Evolutionary conservation across 2,888 invertebrate genomes (phyloP).

Genomic region (Portevinia maculata): DNA sequence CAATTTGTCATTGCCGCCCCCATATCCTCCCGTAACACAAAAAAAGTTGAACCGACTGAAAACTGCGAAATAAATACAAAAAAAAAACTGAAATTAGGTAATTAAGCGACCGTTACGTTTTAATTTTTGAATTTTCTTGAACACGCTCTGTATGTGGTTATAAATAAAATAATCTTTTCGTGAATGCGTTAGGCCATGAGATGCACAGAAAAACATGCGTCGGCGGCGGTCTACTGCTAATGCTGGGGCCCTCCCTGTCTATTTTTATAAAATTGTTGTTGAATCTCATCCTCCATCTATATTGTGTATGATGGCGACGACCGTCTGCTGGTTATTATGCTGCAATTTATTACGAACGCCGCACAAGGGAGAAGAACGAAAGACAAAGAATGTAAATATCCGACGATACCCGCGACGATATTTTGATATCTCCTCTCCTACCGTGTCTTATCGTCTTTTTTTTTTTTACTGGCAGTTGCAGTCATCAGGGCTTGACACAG

Average conservation of each 20-base stretch:
- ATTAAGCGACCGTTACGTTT: conserved; percentile 65
- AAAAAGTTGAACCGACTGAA: conserved; percentile 25
- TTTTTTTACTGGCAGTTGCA: neutral
- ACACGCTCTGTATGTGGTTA: conserved; percentile 54
- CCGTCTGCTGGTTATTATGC: conserved; percentile 49
- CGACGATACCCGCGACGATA: conserved; percentile 38
- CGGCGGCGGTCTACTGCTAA: conserved; percentile 23
- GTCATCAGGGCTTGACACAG: conserved; percentile 25
- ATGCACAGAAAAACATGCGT: conserved; percentile 62
- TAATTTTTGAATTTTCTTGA: conserved; percentile 53
- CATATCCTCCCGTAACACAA: neutral
- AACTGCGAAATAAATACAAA: conserved; percentile 33
- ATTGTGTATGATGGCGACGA: conserved; percentile 44
- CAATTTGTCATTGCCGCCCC: conserved; percentile 6
- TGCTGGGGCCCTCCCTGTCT: conserved; percentile 44
- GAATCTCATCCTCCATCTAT: conserved; percentile 31
- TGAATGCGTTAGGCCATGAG: conserved; percentile 57
- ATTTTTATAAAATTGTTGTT: conserved; percentile 64
- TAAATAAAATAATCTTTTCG: conserved; percentile 48
- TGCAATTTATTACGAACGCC: conserved; percentile 70
- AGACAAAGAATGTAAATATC: conserved; percentile 64
- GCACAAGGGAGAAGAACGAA: conserved; percentile 40
- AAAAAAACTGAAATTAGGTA: conserved; percentile 62
- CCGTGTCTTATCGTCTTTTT: conserved; percentile 21
- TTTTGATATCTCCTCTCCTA: conserved; percentile 22